phyloP scores from a whole-genome alignment of 2,888 invertebrate species.

The Phortica magna region DNA sequence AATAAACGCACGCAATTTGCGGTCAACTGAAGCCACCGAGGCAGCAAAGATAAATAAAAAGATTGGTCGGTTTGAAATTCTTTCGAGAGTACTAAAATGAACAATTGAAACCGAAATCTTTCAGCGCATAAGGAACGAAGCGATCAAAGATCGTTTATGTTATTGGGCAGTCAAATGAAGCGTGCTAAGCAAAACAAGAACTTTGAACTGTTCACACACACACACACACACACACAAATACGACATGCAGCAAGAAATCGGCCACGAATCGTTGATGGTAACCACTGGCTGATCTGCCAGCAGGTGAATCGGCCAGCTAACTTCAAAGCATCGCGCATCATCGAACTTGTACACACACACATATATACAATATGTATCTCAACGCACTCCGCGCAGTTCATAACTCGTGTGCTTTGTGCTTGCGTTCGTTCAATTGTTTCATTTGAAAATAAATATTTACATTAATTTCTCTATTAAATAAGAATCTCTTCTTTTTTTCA shows the following conservation, averaged over 20 bases:
- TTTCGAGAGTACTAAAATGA: neutral
- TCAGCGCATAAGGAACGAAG: constrained; percentile 20
- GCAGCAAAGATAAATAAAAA: neutral
- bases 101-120: constrained; percentile 7
- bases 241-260: neutral
- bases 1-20: constrained; percentile 66
- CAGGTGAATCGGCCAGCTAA: too few species aligned
- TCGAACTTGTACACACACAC: too few species aligned
- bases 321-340: too few species aligned
- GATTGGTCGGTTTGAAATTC: neutral
- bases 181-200: constrained; percentile 39
- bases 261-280: too few species aligned
- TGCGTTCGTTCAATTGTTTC: neutral
- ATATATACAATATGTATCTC: too few species aligned
- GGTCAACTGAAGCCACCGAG: constrained; percentile 54
- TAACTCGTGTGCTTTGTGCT: neutral
- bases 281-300: too few species aligned
- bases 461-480: constrained; percentile 16
- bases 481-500: neutral
- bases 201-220: constrained; percentile 60
- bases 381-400: constrained; percentile 44
- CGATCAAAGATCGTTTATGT: constrained; percentile 50
- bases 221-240: constrained; percentile 11
- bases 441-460: constrained; percentile 29
- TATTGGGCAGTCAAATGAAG: constrained; percentile 37